Evolutionary conservation across 2,797 vertebrate genomes (phyloP).

Genomic region (Microcaecilia unicolor): DNA sequence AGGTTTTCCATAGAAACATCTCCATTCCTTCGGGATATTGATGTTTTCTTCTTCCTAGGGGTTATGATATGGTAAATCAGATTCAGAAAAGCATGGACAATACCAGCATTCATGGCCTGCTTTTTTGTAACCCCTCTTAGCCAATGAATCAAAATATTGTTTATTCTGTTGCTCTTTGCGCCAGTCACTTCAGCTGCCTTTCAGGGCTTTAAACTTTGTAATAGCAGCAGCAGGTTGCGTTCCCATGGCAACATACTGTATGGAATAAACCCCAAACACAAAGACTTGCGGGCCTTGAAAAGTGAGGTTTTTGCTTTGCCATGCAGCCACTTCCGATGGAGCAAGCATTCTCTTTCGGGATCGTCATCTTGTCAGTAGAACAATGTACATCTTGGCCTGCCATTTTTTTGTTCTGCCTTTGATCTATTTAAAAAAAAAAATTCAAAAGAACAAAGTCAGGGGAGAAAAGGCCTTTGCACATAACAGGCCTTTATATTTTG

Average conservation of each 20-base stretch:
- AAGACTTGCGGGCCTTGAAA: constrained; percentile 55
- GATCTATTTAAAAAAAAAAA: constrained; percentile 84
- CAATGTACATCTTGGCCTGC: constrained; percentile 78
- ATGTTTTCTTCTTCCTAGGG: constrained; percentile 97
- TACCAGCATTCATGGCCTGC: constrained; percentile 74
- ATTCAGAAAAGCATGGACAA: constrained; percentile 84
- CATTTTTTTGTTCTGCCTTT: constrained; percentile 66
- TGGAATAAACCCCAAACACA: constrained; percentile 54
- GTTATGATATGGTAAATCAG: constrained; percentile 99
- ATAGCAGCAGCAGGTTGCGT: constrained; percentile 76
- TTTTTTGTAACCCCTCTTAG: constrained; percentile 68
- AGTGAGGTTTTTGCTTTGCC: constrained; percentile 61
- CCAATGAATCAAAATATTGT: constrained; percentile 88
- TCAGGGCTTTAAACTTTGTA: constrained; percentile 75
- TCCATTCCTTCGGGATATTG: constrained; percentile 92
- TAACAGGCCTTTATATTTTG: constrained; percentile 46
- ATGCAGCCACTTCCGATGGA: constrained; percentile 76
- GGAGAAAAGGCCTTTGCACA: constrained; percentile 46
- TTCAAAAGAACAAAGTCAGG: constrained; percentile 78
- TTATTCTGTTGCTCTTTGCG: constrained; percentile 76
- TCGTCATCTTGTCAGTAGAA: constrained; percentile 77
- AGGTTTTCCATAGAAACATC: constrained; percentile 97
- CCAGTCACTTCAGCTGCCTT: constrained; percentile 76
- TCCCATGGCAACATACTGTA: constrained; percentile 70
- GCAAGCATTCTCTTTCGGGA: constrained; percentile 65